Evolutionary conservation across 92 coral and sea anemone genomes (phyloP).

Genomic region (Epizoanthus scotinus): DNA sequence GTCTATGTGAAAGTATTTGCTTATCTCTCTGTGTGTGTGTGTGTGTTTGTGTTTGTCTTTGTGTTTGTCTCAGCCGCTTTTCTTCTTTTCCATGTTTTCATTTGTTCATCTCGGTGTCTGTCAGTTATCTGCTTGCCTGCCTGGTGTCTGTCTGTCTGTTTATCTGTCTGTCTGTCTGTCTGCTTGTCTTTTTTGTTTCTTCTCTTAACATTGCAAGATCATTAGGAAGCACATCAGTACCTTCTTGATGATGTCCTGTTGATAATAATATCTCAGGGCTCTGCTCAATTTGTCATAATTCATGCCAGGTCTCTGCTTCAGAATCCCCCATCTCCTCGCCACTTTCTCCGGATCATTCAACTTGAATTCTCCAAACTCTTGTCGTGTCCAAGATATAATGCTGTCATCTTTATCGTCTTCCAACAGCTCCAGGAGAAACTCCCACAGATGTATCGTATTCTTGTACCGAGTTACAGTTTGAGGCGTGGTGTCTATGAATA

Average conservation of each 20-base stretch:
- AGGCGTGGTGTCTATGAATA: background rate
- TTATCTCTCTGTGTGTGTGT: no score
- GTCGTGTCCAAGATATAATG: conserved; percentile 85
- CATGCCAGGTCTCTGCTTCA: conserved; percentile 89
- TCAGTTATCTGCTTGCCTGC: no score
- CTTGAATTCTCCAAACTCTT: conserved; percentile 83
- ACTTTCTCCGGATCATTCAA: conserved; percentile 87
- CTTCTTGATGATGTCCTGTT: conserved; percentile 86
- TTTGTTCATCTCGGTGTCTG: no score
- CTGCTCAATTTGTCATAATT: conserved; percentile 92
- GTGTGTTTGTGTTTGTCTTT: no score
- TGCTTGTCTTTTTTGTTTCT: background rate
- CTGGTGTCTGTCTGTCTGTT: no score
- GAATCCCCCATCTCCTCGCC: conserved; percentile 84
- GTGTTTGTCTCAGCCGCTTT: no score
- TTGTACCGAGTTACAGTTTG: conserved; percentile 60
- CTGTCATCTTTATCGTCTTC: conserved; percentile 76
- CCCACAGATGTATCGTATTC: conserved; percentile 94
- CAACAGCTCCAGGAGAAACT: conserved; percentile 81
- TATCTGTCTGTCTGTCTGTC: background rate
- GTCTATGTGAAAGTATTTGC: no score
- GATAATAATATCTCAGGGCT: conserved; percentile 86
- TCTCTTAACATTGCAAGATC: background rate
- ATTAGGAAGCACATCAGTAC: conserved; percentile 30
- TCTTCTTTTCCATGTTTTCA: no score